Evolutionary conservation across 2,888 invertebrate genomes (phyloP).

Genomic region (Aleiodes alternator): DNA sequence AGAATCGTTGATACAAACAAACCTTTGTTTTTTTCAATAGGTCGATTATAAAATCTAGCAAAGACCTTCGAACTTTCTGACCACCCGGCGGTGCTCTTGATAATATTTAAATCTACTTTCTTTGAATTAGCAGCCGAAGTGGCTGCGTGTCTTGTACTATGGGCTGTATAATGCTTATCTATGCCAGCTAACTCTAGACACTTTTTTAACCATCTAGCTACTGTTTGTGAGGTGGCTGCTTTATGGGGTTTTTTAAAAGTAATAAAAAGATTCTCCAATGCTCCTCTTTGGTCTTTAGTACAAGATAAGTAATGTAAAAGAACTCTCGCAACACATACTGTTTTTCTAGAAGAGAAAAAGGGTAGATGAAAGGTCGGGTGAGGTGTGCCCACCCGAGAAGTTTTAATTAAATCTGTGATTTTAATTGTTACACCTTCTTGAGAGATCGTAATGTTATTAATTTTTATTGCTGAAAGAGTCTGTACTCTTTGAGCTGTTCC

Average conservation of each 20-base stretch:
- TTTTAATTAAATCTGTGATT: conserved; percentile 1
- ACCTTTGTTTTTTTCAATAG: background rate
- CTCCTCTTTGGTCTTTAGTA: background rate
- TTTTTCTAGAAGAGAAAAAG: background rate
- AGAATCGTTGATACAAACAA: too few relatives aligned
- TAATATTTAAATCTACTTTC: background rate
- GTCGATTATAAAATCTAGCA: conserved; percentile 18
- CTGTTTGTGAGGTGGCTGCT: background rate
- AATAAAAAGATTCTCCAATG: background rate
- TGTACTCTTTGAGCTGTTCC: conserved; percentile 38
- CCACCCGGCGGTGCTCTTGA: conserved; percentile 2
- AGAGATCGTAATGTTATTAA: conserved; percentile 24
- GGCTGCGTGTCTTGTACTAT: conserved; percentile 4
- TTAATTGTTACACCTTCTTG: background rate
- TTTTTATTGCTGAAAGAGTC: conserved; percentile 31
- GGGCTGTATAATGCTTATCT: background rate
- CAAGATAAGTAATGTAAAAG: background rate
- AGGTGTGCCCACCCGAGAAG: background rate
- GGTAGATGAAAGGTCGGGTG: background rate
- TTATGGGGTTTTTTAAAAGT: conserved; percentile 1
- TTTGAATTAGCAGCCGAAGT: background rate
- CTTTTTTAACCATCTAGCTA: background rate
- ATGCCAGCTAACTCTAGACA: background rate
- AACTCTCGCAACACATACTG: conserved; percentile 5
- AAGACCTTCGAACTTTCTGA: conserved; percentile 19